Evolutionary conservation across 92 coral and sea anemone genomes (phyloP).

Genomic region (Montipora capitata): DNA sequence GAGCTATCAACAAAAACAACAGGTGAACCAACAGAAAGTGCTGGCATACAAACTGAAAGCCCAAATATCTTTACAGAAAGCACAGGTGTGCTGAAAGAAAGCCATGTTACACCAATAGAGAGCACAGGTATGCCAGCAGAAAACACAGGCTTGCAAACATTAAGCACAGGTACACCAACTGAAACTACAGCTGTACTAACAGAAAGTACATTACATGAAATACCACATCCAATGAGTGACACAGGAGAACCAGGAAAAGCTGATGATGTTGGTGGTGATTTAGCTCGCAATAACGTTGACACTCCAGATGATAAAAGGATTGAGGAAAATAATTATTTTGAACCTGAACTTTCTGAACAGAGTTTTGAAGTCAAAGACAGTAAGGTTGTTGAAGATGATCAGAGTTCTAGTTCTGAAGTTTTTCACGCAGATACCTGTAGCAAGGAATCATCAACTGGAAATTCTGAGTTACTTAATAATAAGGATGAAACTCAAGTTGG

Average conservation of each 20-base stretch:
- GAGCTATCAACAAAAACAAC: no score
- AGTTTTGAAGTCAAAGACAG: not conserved
- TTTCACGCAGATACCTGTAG: not conserved
- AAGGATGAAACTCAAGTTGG: slow-evolving; percentile 10
- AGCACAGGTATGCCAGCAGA: no score
- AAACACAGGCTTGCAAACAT: no score
- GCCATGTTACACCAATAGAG: no score
- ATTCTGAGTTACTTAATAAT: not conserved
- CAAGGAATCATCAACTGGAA: not conserved
- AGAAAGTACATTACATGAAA: not conserved
- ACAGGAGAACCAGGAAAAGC: not conserved
- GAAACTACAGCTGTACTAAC: no score
- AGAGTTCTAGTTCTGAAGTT: not conserved
- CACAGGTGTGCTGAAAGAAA: no score
- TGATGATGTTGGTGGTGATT: not conserved
- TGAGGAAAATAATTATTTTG: not conserved
- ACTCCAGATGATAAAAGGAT: not conserved
- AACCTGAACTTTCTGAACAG: not conserved
- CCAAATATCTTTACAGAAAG: no score
- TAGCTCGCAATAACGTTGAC: not conserved
- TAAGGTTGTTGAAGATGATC: not conserved
- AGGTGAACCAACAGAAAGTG: no score
- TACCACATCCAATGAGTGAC: not conserved
- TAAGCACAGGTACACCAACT: no score
- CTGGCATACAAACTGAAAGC: no score